Percentiles rank a stretch among this genome's conserved stretches.
Evolutionary conservation across 2,113 vertebrate genomes (phyloP).

Genomic region (Turdus rufiventris): DNA sequence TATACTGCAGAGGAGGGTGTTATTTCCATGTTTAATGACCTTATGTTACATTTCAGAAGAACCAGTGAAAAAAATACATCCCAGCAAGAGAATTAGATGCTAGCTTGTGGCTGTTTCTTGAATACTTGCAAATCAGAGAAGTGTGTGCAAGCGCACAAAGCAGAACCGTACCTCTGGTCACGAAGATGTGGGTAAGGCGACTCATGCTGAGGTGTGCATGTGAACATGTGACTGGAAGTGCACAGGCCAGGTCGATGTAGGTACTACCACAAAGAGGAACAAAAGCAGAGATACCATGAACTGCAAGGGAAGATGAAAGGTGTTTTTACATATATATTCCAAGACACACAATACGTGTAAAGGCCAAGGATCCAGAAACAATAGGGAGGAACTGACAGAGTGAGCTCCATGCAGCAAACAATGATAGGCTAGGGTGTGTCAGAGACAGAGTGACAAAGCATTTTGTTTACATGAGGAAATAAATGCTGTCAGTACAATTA

Average conservation of each 20-base stretch:
- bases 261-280: background rate
- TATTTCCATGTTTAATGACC: background rate
- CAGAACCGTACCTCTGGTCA: background rate
- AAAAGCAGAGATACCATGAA: background rate
- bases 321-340: background rate
- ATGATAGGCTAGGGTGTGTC: background rate
- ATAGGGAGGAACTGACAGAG: background rate
- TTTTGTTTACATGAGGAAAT: background rate
- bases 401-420: background rate
- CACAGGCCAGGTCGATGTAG: background rate
- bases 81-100: background rate
- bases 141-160: accelerated
- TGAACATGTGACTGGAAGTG: background rate
- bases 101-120: background rate
- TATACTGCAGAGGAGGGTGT: background rate
- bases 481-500: background rate
- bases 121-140: background rate
- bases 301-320: background rate
- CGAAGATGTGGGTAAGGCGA: background rate
- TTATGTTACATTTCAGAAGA: background rate
- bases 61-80: background rate
- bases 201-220: background rate
- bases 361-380: background rate
- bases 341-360: background rate
- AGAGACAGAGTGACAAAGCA: background rate